phyloP scores from a whole-genome alignment of 2,888 invertebrate species.

The Acrobasis repandana region DNA sequence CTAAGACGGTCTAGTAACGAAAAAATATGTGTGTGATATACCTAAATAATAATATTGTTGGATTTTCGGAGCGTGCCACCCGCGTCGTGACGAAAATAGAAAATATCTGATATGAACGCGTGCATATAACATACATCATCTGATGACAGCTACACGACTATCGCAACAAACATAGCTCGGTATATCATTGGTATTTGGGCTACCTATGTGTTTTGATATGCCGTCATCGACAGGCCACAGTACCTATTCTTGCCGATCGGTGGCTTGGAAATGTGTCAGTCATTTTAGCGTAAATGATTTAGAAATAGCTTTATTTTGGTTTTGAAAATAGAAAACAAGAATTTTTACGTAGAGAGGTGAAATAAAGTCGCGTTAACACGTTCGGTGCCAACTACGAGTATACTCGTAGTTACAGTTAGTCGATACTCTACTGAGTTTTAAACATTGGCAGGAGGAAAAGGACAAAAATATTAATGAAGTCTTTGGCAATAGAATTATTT shows the following conservation, averaged over 20 bases:
- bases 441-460: too few species aligned
- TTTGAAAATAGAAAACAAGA: background rate
- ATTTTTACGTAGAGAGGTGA: too few species aligned
- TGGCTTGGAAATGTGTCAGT: conserved; percentile 32
- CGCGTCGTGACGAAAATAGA: conserved; percentile 71
- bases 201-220: conserved; percentile 36
- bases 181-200: conserved; percentile 37
- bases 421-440: too few species aligned
- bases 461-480: too few species aligned
- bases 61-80: conserved; percentile 60
- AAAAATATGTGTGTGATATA: conserved; percentile 20
- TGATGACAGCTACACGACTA: conserved; percentile 60
- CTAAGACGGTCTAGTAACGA: too few species aligned
- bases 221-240: conserved; percentile 35
- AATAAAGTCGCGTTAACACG: too few species aligned
- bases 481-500: too few species aligned
- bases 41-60: conserved; percentile 60
- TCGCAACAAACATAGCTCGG: conserved; percentile 50
- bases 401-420: too few species aligned
- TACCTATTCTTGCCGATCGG: conserved; percentile 26
- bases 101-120: conserved; percentile 60
- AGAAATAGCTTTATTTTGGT: conserved; percentile 4
- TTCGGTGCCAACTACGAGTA: too few species aligned
- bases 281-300: conserved; percentile 7
- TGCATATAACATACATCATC: conserved; percentile 62